These are phyloP conservation scores for Eulacestoma nigropectus DNA, from an alignment of 2,113 vertebrate species.

Conservation along the genomic window DNA sequence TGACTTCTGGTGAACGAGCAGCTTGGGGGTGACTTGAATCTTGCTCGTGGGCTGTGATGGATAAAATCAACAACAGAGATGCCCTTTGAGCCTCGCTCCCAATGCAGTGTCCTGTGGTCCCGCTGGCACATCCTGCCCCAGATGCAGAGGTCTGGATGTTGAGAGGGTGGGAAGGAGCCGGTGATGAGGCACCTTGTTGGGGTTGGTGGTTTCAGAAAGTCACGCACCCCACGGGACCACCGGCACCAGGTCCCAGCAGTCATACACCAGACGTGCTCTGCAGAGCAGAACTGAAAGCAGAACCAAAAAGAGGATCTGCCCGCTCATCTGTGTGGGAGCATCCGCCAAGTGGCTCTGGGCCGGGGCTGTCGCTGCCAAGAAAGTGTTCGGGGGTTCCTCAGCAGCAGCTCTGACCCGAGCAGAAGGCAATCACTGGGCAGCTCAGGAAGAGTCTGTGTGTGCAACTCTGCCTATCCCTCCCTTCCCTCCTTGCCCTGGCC, in stretches of 20 bases:
- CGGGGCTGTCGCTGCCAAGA: fast-evolving
- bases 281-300: constrained; percentile 23
- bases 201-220: background rate
- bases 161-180: background rate
- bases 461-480: background rate
- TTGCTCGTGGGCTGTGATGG: fast-evolving
- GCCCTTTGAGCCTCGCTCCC: fast-evolving
- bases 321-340: background rate
- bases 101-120: fast-evolving
- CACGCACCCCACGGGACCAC: background rate
- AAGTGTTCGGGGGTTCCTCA: background rate
- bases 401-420: background rate
- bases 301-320: constrained; percentile 40
- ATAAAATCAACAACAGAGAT: background rate
- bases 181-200: background rate
- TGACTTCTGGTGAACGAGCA: background rate
- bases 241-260: fast-evolving
- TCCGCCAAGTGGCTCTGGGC: background rate
- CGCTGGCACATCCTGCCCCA: fast-evolving
- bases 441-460: background rate
- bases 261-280: background rate
- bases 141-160: background rate
- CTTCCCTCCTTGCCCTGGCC: fast-evolving
- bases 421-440: background rate
- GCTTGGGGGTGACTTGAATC: fast-evolving